Evolutionary conservation across 1,140 invertebrate genomes (phyloP), one percentile per base, ranked within the genome.

Genomic region (Cydia amplana): DNA sequence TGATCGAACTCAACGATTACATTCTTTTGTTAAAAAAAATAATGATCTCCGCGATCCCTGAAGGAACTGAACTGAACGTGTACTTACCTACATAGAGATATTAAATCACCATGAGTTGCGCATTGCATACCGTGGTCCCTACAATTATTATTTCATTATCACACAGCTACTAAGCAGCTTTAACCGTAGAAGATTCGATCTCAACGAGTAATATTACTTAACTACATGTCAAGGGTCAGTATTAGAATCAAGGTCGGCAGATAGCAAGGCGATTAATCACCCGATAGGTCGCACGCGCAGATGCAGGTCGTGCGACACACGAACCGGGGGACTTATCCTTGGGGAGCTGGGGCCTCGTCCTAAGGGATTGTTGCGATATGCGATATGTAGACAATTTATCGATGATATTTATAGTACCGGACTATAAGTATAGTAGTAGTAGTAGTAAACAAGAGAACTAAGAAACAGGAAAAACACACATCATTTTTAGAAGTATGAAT

Each of bases 181-280:
- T 60, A 60, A 12, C n/a, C 20, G 55, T 12, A 60, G 55, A 60
- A 60, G 55, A 60, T 60, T 60, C 55, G 55, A 60, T 60, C 55
- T 20, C 55, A 23, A 23, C 55, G 6, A 18, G 20, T 60, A 60
- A 60, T 60, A 23, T 60, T 60, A 12, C 20, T 60, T 60, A 60
- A 60, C 49, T n/a, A 51, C 55, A 60, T 60, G 55, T 60, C 55
- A 60, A 60, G 55, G 55, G 55, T 60, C 55, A 60, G 55, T 60
- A 60, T 60, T 60, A 23, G 55, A 60, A 23, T 60, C 55, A 60
- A 60, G 55, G 55, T 60, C 55, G 55, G 20, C 55, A 60, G 55
- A 60, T 60, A 51, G 49, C 49, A 60, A 60, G 7, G 51, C 51
- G 51, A 60, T 23, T 60, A 60, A 60, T 60, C 20, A 23, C n/a